Evolutionary conservation across 2,113 vertebrate species (phyloP), one percentile per base, ranked within the genome.

Genomic region (Silurus asotus): DNA sequence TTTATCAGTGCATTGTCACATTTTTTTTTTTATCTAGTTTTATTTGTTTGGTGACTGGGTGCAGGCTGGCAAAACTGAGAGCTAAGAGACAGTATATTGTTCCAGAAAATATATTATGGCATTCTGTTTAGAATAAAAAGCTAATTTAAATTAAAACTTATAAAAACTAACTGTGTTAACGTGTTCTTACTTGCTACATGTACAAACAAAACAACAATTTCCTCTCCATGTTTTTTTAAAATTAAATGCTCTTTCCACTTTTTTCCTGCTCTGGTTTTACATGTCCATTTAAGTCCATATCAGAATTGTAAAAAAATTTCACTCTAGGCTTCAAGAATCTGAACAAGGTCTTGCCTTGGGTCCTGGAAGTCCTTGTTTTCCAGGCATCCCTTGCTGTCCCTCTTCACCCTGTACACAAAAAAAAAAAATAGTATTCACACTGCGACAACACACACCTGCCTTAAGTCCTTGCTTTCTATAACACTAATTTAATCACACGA

Each of bases 361-460:
- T 89, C 93, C 95, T 51, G 88, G 88, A 0, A 82, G 81, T 45
- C 95, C 94, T 59, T 87, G 90, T 88, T 86, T 84, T 78, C 95
- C 94, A 14, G 86, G 84, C 64, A 90, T 69, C 2, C 94, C 93
- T 53, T 88, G 90, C 6, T 90, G 85, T 4, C 95, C 95, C 84
- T 77, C 70, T 5, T 94, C 93, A 86, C 95, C 95, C 95, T 96
- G 83, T 23, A 82, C 19, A 87, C 14, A 25, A 19, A 58, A 59
- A 81, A 7, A 62, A 74, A 61, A 74, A 61, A 74, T 28, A 62
- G 37, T 5, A 62, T 81, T 81, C 58, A 51, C 6, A 51, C 11
- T 65, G 13, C 10, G 13, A 81, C 15, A 64, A 49, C 15, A 25
- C n/a, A 6, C 13, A 81, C 48, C 51, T 65, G 62, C 13, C 2